Base-by-base conservation (phyloP, 2,797 vertebrate species). In the Labeo calbasu region DNA sequence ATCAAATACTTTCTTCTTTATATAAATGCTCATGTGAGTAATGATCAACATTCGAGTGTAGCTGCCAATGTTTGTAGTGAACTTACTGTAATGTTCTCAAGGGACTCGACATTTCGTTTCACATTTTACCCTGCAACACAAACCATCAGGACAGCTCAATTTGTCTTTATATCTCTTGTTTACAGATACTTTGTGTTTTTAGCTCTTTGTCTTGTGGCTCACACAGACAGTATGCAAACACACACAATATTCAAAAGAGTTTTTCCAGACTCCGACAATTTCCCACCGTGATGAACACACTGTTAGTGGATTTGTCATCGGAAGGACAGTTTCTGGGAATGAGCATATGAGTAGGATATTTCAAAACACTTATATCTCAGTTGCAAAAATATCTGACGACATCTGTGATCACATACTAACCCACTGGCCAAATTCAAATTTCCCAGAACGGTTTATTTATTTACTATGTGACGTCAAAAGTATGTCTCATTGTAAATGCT, bases 61-160 rank as follows among this genome's bases (percentile, higher is more conserved):
- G 23, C 79, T 55, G 69, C 46, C 28, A 68, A 19, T 57, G 81
- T 51, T 50, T 68, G 13, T 66, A 61, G 65, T 72, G 50, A 81
- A 25, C 25, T 43, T 43, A 48, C 28, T 46, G 13, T 53, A 59
- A 43, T 79, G 28, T 28, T 43, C 55, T 48, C 77, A 73, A 53
- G 46, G 59, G 32, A 82, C 55, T 61, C 25, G 3, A 28, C 7
- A 63, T 28, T 46, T 46, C 43, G 21, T 72, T 63, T 48, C 32
- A 65, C 23, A 15, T 75, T 55, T 48, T 73, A 82, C 40, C 63
- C 40, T 53, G 25, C 43, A 70, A 59, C 65, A 66, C 50, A 82
- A 86, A 85, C 66, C 71, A 71, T 79, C 71, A 77, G 36, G n/a
- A 48, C 69, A 77, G 19, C 61, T 79, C 51, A n/a, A 55, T 89